Evolutionary conservation across 2,888 invertebrate species (phyloP).

Genomic region (Acrobeloides nanus): DNA sequence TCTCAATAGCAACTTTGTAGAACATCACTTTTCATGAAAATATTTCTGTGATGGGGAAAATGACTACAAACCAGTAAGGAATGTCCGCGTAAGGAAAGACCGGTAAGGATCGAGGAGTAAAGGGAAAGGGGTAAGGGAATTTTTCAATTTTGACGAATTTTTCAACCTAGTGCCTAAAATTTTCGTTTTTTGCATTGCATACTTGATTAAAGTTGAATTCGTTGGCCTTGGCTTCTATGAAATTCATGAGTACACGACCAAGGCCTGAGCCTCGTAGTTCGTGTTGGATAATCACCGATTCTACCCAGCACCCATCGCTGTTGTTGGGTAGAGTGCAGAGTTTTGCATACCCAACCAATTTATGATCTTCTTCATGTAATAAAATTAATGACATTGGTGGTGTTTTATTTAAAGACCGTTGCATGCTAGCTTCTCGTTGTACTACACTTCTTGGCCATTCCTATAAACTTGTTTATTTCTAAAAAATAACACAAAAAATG

Average conservation of each 20-base stretch:
- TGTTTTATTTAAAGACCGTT: constrained; percentile 3
- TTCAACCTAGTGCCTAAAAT: too few relatives aligned
- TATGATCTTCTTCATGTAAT: constrained; percentile 11
- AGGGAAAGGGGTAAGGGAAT: too few relatives aligned
- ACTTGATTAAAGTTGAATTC: constrained; percentile 29
- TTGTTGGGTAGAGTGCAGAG: constrained; percentile 31
- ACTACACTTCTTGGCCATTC: constrained; percentile 21
- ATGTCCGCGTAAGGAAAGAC: too few relatives aligned
- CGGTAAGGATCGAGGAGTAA: too few relatives aligned
- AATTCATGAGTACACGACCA: constrained; percentile 55
- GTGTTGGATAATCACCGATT: constrained; percentile 35
- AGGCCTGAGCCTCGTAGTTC: constrained; percentile 43
- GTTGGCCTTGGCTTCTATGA: constrained; percentile 45
- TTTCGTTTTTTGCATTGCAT: not conserved
- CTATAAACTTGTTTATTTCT: too few relatives aligned
- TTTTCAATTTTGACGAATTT: too few relatives aligned
- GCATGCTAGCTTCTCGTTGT: constrained; percentile 12
- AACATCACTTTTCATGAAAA: too few relatives aligned
- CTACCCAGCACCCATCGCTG: constrained; percentile 31
- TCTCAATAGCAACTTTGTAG: too few relatives aligned
- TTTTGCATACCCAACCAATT: constrained; percentile 34
- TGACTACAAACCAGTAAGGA: too few relatives aligned
- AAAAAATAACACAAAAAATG: too few relatives aligned
- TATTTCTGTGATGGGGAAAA: too few relatives aligned
- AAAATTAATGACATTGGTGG: constrained; percentile 42